Base-by-base conservation (phyloP, 1,140 invertebrate species). In the Anoplophora glabripennis region DNA sequence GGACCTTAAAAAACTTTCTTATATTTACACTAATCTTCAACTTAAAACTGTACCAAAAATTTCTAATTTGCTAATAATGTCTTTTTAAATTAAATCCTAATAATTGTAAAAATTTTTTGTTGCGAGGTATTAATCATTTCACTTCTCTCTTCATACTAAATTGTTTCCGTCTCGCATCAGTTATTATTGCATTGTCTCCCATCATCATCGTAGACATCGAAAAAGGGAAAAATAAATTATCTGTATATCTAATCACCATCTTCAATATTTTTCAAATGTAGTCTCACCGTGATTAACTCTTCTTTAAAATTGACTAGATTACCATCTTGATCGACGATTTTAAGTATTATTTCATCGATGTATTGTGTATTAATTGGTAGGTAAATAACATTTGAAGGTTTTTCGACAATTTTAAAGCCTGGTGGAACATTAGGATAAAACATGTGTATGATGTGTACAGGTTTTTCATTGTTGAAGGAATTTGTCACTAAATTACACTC, bases 371-470 rank as follows among this genome's bases (percentile, higher is more conserved):
- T 28, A 28, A 28, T 28, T 28, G 21, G 71, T 54, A 72, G 55
- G 65, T 74, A 75, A 61, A 74, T 75, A 40, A 72, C 62, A 21
- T 69, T 63, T 11, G n/a, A 21, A 10, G 68, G 67, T 33, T 44
- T 56, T 68, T 74, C 67, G 9, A 65, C 53, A 28, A 72, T 69
- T 66, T 70, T 70, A 64, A 66, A 67, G n/a, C 64, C 69, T 17
- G 66, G 62, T 37, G 59, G 38, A 17, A 70, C 64, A 8, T 8
- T 38, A 41, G 67, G 60, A 37, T 64, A 69, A 63, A 76, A 75
- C 53, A 70, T 60, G 49, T 75, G 66, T 48, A 76, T 53, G 18
- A 59, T 68, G 60, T 74, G 72, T 9, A 61, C 62, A 36, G 44
- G 40, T 36, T 47, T 28, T 14, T 61, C 61, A 64, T 76, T 73